Percentiles rank a stretch among this genome's conserved stretches.
Conservation (phyloP, 2,888 invertebrate species). For the Hirtodrosophila duncani region DNA sequence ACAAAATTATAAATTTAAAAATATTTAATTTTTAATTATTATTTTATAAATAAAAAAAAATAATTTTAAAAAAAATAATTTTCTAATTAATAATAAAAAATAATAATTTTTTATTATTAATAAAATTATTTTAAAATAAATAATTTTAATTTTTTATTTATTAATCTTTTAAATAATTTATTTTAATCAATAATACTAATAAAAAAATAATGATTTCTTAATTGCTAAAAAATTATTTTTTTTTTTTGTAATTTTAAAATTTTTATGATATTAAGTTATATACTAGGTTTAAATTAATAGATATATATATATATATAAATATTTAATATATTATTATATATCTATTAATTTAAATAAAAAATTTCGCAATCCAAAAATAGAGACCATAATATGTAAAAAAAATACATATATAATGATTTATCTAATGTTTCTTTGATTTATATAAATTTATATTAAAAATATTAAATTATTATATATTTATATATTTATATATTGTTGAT, state of each 20-base stretch:
- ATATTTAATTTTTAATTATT: conserved; percentile 14
- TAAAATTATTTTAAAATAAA: no score
- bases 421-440: conserved; percentile 24
- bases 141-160: no score
- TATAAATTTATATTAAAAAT: conserved; percentile 31
- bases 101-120: conserved; percentile 2
- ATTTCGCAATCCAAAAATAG: conserved; percentile 51
- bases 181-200: not conserved
- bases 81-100: not conserved
- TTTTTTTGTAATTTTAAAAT: conserved; percentile 81
- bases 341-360: conserved; percentile 54
- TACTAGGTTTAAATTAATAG: conserved; percentile 30
- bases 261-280: no score
- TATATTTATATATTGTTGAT: conserved; percentile 34
- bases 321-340: conserved; percentile 56
- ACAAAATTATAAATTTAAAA: conserved; percentile 34
- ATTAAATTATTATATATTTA: conserved; percentile 32
- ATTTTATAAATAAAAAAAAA: conserved; percentile 2
- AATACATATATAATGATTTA: conserved; percentile 28
- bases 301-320: conserved; percentile 43
- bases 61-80: conserved; percentile 6
- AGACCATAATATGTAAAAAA: conserved; percentile 28
- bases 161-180: conserved; percentile 2
- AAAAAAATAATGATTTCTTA: conserved; percentile 80
- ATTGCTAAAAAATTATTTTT: conserved; percentile 80